Evolutionary conservation across 2,888 invertebrate genomes (phyloP), one percentile per base, ranked within the genome.

Genomic region (Automeris io): DNA sequence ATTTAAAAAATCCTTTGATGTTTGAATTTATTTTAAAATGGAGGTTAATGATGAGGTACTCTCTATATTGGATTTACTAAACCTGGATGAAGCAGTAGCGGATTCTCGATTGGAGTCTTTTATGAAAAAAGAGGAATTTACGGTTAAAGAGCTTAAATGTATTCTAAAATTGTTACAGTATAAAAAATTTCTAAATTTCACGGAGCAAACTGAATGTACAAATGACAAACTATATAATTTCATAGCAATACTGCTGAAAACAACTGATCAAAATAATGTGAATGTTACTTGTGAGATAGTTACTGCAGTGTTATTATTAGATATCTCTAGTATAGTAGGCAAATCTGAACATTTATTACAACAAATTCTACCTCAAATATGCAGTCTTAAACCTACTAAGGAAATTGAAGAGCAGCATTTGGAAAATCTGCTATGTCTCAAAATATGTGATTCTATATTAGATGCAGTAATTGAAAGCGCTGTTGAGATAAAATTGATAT

Each of bases 321-420:
- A 80, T 41, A 51, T 53, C 2, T 61, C 45, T 24, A 72, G 53
- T 19, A 42, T 87, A 11, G 41, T 65, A 0, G 57, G 63, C 43
- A 79, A 78, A 50, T 70, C 79, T 0, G 85, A 87, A 51, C 87
- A 87, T 61, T 62, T 87, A 23, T 37, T 87, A 6, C 83, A 85
- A 45, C 87, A 87, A 53, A 62, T 86, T 16, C 40, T 87, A 9
- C 51, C 50, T 2, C 60, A 63, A 37, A 47, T 78, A 18, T 55
- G 65, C 43, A 47, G 51, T 13, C 44, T 42, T 8, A 43, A 33
- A 11, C 25, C 40, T 18, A 31, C 42, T 26, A 40, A 29, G 18
- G 19, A 46, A 25, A 29, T 37, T n/a, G 45, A 40, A 26, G 46
- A 42, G 11, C 39, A 39, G 16, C 40, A 45, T 9, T 45, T 45